Percentiles rank a stretch among this genome's conserved stretches.
These are phyloP conservation scores for Sminthurides aquaticus DNA, from an alignment of 2,888 invertebrate genomes.

Conservation along the genomic window DNA sequence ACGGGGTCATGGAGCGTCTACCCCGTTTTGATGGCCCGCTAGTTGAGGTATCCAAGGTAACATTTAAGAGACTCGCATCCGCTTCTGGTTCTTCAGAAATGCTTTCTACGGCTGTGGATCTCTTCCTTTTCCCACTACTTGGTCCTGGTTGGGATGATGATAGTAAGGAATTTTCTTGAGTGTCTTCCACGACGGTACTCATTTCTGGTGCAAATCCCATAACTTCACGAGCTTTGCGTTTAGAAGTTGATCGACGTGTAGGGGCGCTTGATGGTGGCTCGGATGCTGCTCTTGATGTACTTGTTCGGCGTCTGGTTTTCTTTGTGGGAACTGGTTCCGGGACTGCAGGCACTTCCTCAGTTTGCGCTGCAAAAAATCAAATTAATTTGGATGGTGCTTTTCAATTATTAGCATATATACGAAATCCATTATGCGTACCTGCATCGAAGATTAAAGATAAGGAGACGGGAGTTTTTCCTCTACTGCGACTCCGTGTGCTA, in stretches of 20 bases:
- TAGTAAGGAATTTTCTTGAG: slow-evolving; percentile 7
- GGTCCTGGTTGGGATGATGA: slow-evolving; percentile 6
- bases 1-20: slow-evolving; percentile 14
- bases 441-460: not conserved
- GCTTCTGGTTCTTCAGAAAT: slow-evolving; percentile 8
- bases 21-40: not conserved
- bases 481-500: not conserved
- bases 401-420: too few relatives aligned
- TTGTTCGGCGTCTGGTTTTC: not conserved
- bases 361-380: too few relatives aligned
- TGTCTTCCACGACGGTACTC: slow-evolving; percentile 33
- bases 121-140: slow-evolving; percentile 7
- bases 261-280: slow-evolving; percentile 7
- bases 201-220: slow-evolving; percentile 26
- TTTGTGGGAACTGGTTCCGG: not conserved
- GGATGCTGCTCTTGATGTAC: slow-evolving; percentile 1
- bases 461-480: not conserved
- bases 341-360: too few relatives aligned
- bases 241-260: not conserved
- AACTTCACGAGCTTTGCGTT: slow-evolving; percentile 5
- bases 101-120: slow-evolving; percentile 7
- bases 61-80: not conserved
- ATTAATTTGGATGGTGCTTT: too few relatives aligned
- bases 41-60: not conserved
- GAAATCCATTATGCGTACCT: not conserved